Evolutionary conservation across 2,888 invertebrate genomes (phyloP).

Genomic region (Acholoe squamosa): DNA sequence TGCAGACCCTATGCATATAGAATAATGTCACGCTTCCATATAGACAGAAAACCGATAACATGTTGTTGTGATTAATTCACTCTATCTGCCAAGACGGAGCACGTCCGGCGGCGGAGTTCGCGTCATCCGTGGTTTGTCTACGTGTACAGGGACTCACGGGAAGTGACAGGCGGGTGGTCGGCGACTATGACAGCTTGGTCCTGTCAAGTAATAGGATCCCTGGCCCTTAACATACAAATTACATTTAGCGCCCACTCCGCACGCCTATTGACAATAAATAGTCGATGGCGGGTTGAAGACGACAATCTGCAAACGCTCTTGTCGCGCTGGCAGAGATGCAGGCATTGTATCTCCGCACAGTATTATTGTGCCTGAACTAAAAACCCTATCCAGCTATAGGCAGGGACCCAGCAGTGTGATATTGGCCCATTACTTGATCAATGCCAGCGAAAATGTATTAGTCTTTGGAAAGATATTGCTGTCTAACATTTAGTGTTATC

Average conservation of each 20-base stretch:
- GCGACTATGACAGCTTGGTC: not conserved
- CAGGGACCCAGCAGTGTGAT: no score
- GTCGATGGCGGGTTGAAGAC: not conserved
- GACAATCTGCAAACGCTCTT: not conserved
- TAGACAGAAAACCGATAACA: not conserved
- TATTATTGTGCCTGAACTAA: no score
- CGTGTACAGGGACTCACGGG: not conserved
- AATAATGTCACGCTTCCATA: no score
- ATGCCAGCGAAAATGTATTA: no score
- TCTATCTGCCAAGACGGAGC: not conserved
- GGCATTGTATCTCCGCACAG: no score
- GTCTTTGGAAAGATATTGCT: no score
- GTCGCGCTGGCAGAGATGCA: not conserved
- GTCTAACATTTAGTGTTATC: no score
- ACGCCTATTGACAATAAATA: constrained; percentile 3
- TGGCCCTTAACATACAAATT: constrained; percentile 14
- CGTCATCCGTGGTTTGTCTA: not conserved
- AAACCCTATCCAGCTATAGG: no score
- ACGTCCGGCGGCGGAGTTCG: not conserved
- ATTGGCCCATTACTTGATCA: no score
- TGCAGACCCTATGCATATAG: no score
- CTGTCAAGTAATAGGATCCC: constrained; percentile 24
- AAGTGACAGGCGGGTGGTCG: not conserved
- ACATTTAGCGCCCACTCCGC: constrained; percentile 10
- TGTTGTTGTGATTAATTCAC: not conserved